Evolutionary conservation across 2,797 vertebrate species (phyloP), one percentile per base, ranked within the genome.

Genomic region (Hydrocynus forskahlii): DNA sequence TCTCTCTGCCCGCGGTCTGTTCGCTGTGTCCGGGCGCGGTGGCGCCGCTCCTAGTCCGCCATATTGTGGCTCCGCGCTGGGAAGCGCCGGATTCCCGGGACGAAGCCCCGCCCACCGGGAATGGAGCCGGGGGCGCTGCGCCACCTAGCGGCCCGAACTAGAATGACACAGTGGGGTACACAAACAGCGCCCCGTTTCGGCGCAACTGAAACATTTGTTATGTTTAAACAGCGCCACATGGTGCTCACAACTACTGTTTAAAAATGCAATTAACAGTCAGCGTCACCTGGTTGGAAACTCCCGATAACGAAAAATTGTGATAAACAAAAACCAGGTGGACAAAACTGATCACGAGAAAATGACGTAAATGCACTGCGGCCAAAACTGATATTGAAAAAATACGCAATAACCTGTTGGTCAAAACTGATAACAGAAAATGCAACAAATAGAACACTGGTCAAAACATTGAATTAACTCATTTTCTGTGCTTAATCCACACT

Each of bases 61-160:
- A 95, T 95, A 93, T 95, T 94, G 94, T 93, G 92, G 92, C 91
- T 93, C 90, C 90, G 91, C 88, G 90, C 92, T 93, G 93, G 93
- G 91, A 93, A 93, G 90, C 89, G 83, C 89, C 83, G 86, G 86
- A 92, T 93, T 78, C 81, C 81, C 64, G 29, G 55, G 69, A 19
- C 52, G 59, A 71, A 38, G 14, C 48, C 74, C 69, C 74, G 75
- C 80, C 80, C 79, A 79, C 63, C 8, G 63, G 14, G 59, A 62
- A 9, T 23, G 12, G 23, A 9, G 59, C 59, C 35, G 23, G 23
- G 1, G 12, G 10, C 23, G 2, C 23, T 6, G 62, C 62, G 62
- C 60, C 60, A 13, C n/a, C 60, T 54, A 17, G 16, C 17, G 0
- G 16, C 0, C 17, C 0, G 14, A 19, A 54, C 52, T 5, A 5